Evolutionary conservation across 2,113 vertebrate species (phyloP).

Genomic region (Smithornis capensis): DNA sequence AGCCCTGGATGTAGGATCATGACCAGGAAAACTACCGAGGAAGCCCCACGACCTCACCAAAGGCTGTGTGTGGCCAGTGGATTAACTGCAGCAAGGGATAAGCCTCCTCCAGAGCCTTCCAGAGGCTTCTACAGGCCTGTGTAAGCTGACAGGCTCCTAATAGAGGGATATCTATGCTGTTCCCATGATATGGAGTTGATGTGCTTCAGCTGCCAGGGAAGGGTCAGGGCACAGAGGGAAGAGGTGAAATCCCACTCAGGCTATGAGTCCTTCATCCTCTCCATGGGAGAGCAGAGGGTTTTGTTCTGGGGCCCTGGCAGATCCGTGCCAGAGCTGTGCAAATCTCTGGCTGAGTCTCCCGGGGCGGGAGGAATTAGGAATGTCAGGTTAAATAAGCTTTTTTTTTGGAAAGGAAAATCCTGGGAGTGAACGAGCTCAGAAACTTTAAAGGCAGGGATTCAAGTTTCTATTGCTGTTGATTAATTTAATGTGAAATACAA

Average conservation of each 20-base stretch:
- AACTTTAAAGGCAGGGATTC: neutral
- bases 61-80: neutral
- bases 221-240: neutral
- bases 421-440: neutral
- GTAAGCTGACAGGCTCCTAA: neutral
- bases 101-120: neutral
- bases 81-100: neutral
- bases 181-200: fast-evolving
- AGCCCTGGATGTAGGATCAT: neutral
- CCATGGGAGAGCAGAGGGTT: neutral
- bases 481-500: neutral
- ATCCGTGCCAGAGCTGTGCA: neutral
- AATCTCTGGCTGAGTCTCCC: neutral
- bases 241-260: neutral
- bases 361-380: neutral
- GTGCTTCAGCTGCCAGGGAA: neutral
- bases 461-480: neutral
- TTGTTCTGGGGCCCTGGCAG: neutral
- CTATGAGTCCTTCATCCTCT: neutral
- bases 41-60: neutral
- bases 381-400: neutral
- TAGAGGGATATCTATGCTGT: neutral
- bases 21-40: neutral
- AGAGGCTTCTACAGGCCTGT: neutral
- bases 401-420: neutral